Percentiles rank a stretch among this genome's conserved stretches.
These are phyloP conservation scores for Penaeus monodon DNA, from an alignment of 2,888 invertebrate species.

Conservation along the genomic window DNA sequence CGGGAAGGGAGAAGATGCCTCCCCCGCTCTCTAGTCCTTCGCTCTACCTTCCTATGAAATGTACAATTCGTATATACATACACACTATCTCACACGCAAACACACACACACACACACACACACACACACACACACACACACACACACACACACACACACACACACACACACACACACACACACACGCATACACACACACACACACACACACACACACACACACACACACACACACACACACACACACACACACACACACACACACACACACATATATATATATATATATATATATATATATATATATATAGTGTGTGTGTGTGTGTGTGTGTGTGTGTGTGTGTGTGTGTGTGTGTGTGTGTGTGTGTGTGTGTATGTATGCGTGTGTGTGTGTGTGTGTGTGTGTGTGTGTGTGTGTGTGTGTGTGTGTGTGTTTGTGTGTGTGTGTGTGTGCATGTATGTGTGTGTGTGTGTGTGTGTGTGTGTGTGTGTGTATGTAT, in stretches of 20 bases:
- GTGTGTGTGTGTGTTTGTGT: background rate
- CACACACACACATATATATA: background rate
- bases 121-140: too few relatives aligned
- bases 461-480: background rate
- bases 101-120: too few relatives aligned
- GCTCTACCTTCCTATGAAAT: too few relatives aligned
- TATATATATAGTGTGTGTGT: background rate
- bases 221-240: background rate
- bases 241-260: background rate
- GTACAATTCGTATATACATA: too few relatives aligned
- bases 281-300: slow-evolving; percentile 16
- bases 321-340: too few relatives aligned
- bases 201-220: background rate
- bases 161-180: background rate
- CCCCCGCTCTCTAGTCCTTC: too few relatives aligned
- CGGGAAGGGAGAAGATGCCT: too few relatives aligned
- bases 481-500: background rate
- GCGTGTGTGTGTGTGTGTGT: too few relatives aligned
- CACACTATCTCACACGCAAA: too few relatives aligned
- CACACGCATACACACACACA: slow-evolving; percentile 16
- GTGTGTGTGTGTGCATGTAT: background rate
- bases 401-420: background rate
- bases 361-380: too few relatives aligned
- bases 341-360: too few relatives aligned
- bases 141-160: too few relatives aligned